Conservation (phyloP, 1,140 invertebrate genomes). For the Chionoecetes opilio region DNA sequence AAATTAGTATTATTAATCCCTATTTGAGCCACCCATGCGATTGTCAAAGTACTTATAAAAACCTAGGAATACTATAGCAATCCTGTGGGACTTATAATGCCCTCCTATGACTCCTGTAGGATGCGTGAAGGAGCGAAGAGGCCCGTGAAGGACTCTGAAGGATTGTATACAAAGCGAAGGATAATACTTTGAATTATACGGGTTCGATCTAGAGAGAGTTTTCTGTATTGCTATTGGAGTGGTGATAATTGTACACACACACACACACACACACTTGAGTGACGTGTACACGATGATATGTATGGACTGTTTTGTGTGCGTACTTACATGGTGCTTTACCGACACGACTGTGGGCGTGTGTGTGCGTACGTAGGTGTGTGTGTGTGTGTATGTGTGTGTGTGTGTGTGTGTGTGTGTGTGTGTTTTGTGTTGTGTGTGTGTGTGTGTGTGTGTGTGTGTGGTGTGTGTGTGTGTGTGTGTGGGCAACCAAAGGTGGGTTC, state of each 20-base stretch:
- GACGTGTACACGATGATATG: not conserved
- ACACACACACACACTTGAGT: not conserved
- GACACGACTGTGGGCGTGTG: not conserved
- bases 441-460: not conserved
- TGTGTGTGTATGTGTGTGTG: not conserved
- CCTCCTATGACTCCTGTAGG: too few species aligned
- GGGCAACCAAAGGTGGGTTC: too few species aligned
- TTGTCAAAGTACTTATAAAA: too few species aligned
- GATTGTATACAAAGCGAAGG: too few species aligned
- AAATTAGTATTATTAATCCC: too few species aligned
- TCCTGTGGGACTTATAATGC: too few species aligned
- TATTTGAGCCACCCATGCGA: too few species aligned
- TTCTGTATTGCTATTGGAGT: not conserved
- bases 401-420: slow-evolving; percentile 40
- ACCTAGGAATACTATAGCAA: too few species aligned
- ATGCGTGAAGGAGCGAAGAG: too few species aligned
- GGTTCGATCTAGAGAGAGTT: too few species aligned
- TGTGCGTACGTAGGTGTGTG: slow-evolving; percentile 33
- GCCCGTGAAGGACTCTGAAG: too few species aligned
- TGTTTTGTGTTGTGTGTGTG: not conserved
- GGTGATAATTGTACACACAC: not conserved
- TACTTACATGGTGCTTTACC: not conserved
- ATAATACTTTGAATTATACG: too few species aligned
- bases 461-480: slow-evolving; percentile 33
- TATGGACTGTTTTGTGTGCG: not conserved